Evolutionary conservation across 2,113 vertebrate species (phyloP), one percentile per base, ranked within the genome.

Genomic region (Petrocephalus zakoni): DNA sequence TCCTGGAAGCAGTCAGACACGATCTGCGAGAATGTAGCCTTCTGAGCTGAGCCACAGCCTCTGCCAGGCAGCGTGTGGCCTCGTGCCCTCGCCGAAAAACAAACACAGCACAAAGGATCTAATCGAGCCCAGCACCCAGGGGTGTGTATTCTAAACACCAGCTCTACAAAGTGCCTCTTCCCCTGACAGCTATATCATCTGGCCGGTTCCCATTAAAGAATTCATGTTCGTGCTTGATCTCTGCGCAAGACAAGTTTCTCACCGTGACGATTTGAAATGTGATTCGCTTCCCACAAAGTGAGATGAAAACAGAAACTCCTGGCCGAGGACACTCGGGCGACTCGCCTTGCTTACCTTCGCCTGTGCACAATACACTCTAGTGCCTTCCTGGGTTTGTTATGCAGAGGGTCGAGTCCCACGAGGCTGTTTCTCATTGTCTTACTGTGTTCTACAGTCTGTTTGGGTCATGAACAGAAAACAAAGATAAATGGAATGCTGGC

Each of bases 71-170:
- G 56, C 6, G 52, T 72, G 88, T 29, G 29, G 89, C 58, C 85
- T 21, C 21, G 42, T 29, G 25, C 46, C 51, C 49, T 90, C 91
- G 92, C 90, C 86, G 90, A 90, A 92, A 92, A 93, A 92, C 91
- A 92, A 92, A 92, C 88, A 53, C 91, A 75, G 21, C 88, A 46
- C 68, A 81, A 55, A 86, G 90, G 72, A 86, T 49, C 89, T 52
- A 83, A 86, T 8, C n/a, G 91, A 90, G 3, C 88, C 72, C 88
- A 29, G 17, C n/a, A 83, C 56, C 90, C 90, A 87, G 89, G 90
- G 90, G 90, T 83, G 53, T 5, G 47, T 82, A 89, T 87, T 84
- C 22, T 47, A 42, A 87, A 72, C 86, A 84, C 86, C 64, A 29
- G 25, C 61, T 53, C 47, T 25, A 17, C 37, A 13, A 11, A 78